A percentile compares a stretch with the other conserved stretches of the same genome.
Evolutionary conservation across 2,888 invertebrate genomes (phyloP).

Genomic region (Philereme vetulata): DNA sequence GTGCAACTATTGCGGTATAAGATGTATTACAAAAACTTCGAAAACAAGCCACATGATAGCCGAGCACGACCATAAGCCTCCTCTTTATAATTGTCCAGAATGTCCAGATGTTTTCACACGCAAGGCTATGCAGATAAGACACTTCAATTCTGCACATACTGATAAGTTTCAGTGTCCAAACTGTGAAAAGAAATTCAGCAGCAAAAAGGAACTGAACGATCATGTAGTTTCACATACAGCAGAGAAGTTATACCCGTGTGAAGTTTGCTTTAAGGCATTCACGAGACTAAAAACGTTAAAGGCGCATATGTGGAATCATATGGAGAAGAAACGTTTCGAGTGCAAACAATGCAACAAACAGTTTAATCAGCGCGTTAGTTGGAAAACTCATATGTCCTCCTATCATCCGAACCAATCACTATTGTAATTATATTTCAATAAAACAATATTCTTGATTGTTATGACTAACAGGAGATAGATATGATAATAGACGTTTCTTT

Average conservation of each 20-base stretch:
- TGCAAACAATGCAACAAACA: constrained; percentile 34
- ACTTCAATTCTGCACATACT: constrained; percentile 43
- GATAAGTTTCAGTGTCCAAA: constrained; percentile 32
- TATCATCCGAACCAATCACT: constrained; percentile 35
- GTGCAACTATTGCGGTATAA: constrained; percentile 43
- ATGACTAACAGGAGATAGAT: constrained; percentile 16
- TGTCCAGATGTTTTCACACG: constrained; percentile 44
- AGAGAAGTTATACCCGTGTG: constrained; percentile 32
- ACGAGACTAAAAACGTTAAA: constrained; percentile 32
- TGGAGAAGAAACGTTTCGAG: constrained; percentile 34
- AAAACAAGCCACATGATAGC: constrained; percentile 40
- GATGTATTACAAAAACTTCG: constrained; percentile 42
- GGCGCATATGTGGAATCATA: constrained; percentile 33
- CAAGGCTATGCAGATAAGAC: constrained; percentile 37
- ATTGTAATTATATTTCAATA: background rate
- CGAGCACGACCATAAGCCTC: constrained; percentile 41
- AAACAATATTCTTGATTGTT: background rate
- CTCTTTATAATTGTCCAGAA: constrained; percentile 43
- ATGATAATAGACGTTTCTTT: constrained; percentile 49
- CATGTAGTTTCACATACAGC: constrained; percentile 32
- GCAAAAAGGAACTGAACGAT: constrained; percentile 23
- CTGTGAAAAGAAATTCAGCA: constrained; percentile 33
- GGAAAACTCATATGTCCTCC: constrained; percentile 37
- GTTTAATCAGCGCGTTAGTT: constrained; percentile 38
- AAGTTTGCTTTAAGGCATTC: constrained; percentile 32